Conservation (phyloP, 2,113 vertebrate genomes). For the Thomomys bottae region DNA sequence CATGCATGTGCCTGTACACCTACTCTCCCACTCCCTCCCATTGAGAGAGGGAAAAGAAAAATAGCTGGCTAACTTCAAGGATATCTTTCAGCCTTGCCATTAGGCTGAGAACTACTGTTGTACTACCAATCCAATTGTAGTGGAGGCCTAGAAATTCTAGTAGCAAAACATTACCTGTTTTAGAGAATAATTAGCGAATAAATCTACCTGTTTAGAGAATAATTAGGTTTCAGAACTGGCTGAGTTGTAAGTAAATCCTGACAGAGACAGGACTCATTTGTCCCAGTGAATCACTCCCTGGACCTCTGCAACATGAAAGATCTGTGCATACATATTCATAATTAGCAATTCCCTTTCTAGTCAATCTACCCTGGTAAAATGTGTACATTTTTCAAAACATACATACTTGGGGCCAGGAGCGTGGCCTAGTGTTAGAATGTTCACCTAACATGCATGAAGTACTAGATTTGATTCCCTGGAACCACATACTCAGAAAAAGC, state of each 20-base stretch:
- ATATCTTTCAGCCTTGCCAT: background rate
- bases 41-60: background rate
- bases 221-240: background rate
- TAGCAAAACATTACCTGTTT: background rate
- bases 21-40: background rate
- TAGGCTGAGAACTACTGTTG: background rate
- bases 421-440: too few species aligned
- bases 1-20: background rate
- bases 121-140: background rate
- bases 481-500: too few species aligned
- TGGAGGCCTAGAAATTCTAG: background rate
- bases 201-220: background rate
- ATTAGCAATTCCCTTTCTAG: background rate
- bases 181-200: too few species aligned
- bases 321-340: background rate
- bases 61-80: background rate
- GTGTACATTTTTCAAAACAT: background rate
- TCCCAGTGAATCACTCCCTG: background rate
- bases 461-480: too few species aligned
- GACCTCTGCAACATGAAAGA: background rate
- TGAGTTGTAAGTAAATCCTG: background rate
- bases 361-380: background rate
- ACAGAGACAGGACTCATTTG: background rate
- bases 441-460: too few species aligned
- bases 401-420: too few species aligned